A percentile compares a stretch with the other conserved stretches of the same genome.
phyloP scores from a whole-genome alignment of 2,888 invertebrate genomes.

The Sisyra nigra region DNA sequence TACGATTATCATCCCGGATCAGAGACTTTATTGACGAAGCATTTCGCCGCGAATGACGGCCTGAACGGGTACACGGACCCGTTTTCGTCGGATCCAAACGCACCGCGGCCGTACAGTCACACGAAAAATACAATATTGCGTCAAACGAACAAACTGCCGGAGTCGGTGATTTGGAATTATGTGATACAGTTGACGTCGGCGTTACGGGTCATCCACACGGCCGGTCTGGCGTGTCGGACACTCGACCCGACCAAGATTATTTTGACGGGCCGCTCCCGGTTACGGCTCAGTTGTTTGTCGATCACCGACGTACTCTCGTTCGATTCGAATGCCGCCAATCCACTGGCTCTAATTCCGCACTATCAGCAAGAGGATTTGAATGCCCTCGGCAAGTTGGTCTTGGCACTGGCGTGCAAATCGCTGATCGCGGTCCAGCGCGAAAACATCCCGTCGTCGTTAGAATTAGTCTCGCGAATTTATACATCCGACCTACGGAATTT shows the following conservation, averaged over 20 bases:
- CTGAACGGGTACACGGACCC: slow-evolving; percentile 56
- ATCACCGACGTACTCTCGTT: slow-evolving; percentile 67
- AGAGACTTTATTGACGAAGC: slow-evolving; percentile 72
- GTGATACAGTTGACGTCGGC: slow-evolving; percentile 92
- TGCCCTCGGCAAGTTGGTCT: slow-evolving; percentile 76
- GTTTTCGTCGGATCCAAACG: slow-evolving; percentile 69
- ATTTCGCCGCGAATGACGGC: slow-evolving; percentile 48
- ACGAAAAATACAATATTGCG: slow-evolving; percentile 68
- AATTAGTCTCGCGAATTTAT: slow-evolving; percentile 78
- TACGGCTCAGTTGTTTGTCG: slow-evolving; percentile 61
- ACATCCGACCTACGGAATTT: slow-evolving; percentile 89
- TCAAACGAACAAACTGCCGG: slow-evolving; percentile 57
- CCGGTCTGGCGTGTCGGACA: slow-evolving; percentile 60
- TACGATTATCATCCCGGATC: slow-evolving; percentile 91
- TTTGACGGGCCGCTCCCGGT: slow-evolving; percentile 41
- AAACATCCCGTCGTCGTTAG: slow-evolving; percentile 75
- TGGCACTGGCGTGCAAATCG: slow-evolving; percentile 87
- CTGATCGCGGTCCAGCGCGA: slow-evolving; percentile 75
- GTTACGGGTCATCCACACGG: slow-evolving; percentile 73
- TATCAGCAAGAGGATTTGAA: slow-evolving; percentile 83
- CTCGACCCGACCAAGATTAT: slow-evolving; percentile 89
- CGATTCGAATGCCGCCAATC: slow-evolving; percentile 51
- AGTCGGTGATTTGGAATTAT: slow-evolving; percentile 87
- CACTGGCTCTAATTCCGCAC: slow-evolving; percentile 47
- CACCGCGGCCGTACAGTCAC: slow-evolving; percentile 64